These are phyloP conservation scores for Psephotus haematonotus DNA, from an alignment of 2,113 vertebrate species.

Conservation along the genomic window DNA sequence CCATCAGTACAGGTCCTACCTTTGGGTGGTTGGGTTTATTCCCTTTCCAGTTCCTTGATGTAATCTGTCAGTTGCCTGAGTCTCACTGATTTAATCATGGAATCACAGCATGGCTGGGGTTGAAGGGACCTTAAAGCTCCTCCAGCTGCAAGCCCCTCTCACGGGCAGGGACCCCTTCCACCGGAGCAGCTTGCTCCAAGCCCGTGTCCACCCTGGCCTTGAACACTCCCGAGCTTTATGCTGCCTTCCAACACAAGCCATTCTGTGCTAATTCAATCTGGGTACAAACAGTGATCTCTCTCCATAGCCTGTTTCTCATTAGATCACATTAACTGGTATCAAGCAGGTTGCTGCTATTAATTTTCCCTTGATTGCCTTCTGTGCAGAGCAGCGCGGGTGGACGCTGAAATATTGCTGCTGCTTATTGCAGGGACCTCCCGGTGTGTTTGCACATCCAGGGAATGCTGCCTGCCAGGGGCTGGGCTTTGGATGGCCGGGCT, in stretches of 20 bases:
- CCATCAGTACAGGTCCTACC: rapidly evolving
- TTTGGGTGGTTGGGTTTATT: rapidly evolving
- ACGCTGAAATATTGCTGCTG: not conserved
- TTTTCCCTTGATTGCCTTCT: not conserved
- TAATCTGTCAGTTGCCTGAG: rapidly evolving
- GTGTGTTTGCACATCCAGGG: not conserved
- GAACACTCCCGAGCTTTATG: not conserved
- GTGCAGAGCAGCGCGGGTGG: not conserved
- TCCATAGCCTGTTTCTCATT: not conserved
- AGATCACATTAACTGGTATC: rapidly evolving
- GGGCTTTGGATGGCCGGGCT: rapidly evolving
- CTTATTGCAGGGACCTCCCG: not conserved
- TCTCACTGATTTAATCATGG: not conserved
- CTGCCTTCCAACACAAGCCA: not conserved
- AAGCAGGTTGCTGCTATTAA: not conserved
- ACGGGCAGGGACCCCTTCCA: not conserved
- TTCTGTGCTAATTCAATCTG: not conserved
- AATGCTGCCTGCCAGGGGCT: rapidly evolving
- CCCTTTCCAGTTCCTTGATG: not conserved
- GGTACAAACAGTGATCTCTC: not conserved
- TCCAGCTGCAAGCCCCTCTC: not conserved
- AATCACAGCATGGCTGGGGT: not conserved
- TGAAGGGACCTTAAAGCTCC: not conserved
- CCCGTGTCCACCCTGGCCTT: not conserved
- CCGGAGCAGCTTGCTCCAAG: not conserved